phyloP scores from a whole-genome alignment of 2,888 invertebrate genomes.

The Ochropleura plecta region DNA sequence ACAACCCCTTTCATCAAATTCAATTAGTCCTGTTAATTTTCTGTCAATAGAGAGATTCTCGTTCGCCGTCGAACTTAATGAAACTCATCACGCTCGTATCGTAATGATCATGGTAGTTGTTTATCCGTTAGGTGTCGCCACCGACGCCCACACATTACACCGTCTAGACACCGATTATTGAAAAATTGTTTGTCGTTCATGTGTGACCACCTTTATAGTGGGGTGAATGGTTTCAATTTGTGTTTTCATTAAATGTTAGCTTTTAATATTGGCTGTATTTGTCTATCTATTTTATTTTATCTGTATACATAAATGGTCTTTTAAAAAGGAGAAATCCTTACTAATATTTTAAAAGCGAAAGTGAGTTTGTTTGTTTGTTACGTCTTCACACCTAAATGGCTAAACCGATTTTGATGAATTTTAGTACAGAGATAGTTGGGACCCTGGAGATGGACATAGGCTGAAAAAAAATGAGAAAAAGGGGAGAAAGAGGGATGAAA shows the following conservation, averaged over 20 bases:
- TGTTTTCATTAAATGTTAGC: conserved; percentile 45
- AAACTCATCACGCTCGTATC: conserved; percentile 53
- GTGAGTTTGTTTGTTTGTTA: too few relatives aligned
- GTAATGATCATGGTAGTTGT: conserved; percentile 64
- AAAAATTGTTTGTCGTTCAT: conserved; percentile 71
- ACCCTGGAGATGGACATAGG: too few relatives aligned
- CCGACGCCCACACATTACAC: conserved; percentile 69
- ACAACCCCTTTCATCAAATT: conserved; percentile 24
- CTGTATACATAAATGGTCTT: too few relatives aligned
- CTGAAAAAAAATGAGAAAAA: too few relatives aligned
- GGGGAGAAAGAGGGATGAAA: too few relatives aligned
- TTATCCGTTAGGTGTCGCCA: conserved; percentile 64
- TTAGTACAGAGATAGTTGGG: too few relatives aligned
- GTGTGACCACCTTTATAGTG: conserved; percentile 58
- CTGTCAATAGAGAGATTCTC: conserved; percentile 45
- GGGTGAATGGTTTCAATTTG: conserved; percentile 56
- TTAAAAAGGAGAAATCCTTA: too few relatives aligned
- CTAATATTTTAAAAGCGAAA: too few relatives aligned
- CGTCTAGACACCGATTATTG: conserved; percentile 77
- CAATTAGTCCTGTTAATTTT: conserved; percentile 47
- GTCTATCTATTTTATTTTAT: neutral
- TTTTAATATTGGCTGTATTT: neutral
- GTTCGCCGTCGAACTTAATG: conserved; percentile 43
- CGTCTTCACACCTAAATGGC: too few relatives aligned
- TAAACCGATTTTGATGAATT: too few relatives aligned